Conservation (phyloP, 1,140 invertebrate genomes). For the Cataglyphis hispanica region DNA sequence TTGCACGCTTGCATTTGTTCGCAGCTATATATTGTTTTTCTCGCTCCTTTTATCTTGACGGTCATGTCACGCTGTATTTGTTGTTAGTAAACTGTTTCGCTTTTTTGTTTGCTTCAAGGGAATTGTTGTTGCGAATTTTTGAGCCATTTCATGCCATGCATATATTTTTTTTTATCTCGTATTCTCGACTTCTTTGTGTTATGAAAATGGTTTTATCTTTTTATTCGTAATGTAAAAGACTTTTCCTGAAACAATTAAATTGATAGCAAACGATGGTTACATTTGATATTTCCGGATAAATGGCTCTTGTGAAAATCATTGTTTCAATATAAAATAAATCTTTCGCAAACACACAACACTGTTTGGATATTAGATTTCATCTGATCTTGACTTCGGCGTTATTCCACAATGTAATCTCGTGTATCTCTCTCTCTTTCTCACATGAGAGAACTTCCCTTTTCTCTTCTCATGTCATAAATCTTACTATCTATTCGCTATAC, state of each 20-base stretch:
- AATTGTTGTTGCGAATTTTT: constrained; percentile 55
- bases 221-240: neutral
- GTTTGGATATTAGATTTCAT: constrained; percentile 48
- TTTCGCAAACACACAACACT: neutral
- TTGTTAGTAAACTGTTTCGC: constrained; percentile 27
- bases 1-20: constrained; percentile 32
- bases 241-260: neutral
- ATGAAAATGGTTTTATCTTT: constrained; percentile 11
- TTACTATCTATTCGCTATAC: constrained; percentile 42
- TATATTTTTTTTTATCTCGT: constrained; percentile 27
- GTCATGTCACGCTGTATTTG: neutral
- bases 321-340: constrained; percentile 13
- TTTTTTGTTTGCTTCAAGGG: constrained; percentile 4
- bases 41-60: constrained; percentile 26
- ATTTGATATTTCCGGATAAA: neutral
- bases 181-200: constrained; percentile 23
- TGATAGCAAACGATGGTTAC: neutral
- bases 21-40: constrained; percentile 16
- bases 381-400: neutral
- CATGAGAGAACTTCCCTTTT: neutral
- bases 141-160: neutral
- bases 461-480: constrained; percentile 54
- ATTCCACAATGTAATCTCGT: constrained; percentile 39
- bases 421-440: neutral
- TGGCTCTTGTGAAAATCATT: neutral